Conservation (phyloP, 2,113 vertebrate species). For the Meleagris gallopavo region DNA sequence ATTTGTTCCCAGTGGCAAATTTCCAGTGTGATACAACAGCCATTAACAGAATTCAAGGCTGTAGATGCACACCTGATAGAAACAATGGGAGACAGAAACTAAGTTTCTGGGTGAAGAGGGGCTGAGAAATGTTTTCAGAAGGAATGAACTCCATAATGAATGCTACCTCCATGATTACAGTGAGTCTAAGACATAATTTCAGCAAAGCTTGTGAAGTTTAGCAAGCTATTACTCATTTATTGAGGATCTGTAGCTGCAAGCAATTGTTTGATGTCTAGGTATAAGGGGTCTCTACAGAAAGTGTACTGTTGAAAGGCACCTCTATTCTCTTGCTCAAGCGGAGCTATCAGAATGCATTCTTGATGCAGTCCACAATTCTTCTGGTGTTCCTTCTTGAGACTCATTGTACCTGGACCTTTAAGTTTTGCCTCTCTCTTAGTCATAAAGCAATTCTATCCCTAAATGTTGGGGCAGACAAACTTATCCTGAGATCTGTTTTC, state of each 20-base stretch:
- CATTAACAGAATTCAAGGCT: accelerated
- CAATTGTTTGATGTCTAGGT: not conserved
- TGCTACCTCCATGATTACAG: not conserved
- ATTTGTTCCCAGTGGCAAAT: not conserved
- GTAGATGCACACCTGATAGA: not conserved
- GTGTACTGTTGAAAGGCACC: not conserved
- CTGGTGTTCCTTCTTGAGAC: not conserved
- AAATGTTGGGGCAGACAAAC: not conserved
- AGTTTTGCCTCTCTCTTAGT: not conserved
- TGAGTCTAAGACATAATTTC: not conserved
- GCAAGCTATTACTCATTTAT: not conserved
- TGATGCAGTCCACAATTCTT: not conserved
- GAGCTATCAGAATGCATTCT: not conserved
- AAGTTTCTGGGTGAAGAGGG: not conserved
- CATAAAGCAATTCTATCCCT: not conserved
- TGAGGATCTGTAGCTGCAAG: not conserved
- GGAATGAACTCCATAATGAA: not conserved
- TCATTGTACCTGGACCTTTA: not conserved
- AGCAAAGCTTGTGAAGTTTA: not conserved
- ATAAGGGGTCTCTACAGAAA: no score
- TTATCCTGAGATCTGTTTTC: not conserved
- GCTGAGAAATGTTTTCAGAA: not conserved
- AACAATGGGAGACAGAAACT: not conserved
- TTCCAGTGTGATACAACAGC: not conserved
- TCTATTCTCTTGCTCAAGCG: not conserved